These are phyloP conservation scores for Ceyx melanurus DNA, from an alignment of 2,113 vertebrate species.

Conservation along the genomic window DNA sequence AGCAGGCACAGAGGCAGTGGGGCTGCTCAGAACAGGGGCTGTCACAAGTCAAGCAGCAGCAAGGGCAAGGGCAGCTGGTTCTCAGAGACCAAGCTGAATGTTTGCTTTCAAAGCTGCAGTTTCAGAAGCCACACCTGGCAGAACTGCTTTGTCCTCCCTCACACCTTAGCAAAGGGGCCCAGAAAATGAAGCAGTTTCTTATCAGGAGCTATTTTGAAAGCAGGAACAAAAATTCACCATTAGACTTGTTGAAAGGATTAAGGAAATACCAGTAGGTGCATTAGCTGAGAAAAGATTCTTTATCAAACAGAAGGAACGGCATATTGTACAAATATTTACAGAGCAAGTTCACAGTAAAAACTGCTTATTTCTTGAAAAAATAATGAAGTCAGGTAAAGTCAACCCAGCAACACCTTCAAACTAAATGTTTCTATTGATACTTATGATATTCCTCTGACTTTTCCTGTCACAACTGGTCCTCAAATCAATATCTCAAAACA, in stretches of 20 bases:
- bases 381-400: neutral
- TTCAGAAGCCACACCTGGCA: neutral
- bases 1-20: rapidly evolving
- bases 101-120: neutral
- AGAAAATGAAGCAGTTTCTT: neutral
- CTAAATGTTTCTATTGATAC: neutral
- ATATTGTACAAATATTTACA: neutral
- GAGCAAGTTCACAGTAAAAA: neutral
- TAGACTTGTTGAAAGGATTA: neutral
- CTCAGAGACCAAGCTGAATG: neutral
- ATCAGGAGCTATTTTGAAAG: neutral
- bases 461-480: neutral
- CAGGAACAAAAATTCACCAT: neutral
- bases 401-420: neutral
- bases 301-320: neutral
- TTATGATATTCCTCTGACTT: neutral
- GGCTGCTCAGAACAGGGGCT: neutral
- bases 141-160: neutral
- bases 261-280: neutral
- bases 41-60: neutral
- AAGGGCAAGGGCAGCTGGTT: neutral
- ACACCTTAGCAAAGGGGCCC: neutral
- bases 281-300: neutral
- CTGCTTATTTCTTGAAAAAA: neutral
- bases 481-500: slow-evolving; percentile 3